Percentiles rank a stretch among this genome's conserved stretches.
Evolutionary conservation across 1,140 invertebrate genomes (phyloP).

Genomic region (Zaprionus ghesquierei): DNA sequence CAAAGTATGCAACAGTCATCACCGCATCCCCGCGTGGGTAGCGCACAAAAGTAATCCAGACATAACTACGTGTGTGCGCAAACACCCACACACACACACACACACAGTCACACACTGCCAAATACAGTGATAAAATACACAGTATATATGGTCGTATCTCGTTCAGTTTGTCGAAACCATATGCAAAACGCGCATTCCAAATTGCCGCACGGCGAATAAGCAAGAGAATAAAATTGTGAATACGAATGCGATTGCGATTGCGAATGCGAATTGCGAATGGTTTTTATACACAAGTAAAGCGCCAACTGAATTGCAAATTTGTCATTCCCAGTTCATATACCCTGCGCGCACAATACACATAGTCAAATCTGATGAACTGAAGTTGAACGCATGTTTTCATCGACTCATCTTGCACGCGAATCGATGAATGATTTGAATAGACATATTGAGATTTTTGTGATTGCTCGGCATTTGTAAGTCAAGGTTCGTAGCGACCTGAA

Average conservation of each 20-base stretch:
- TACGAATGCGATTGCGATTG: background rate
- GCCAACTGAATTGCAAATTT: conserved; percentile 30
- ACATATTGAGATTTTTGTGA: background rate
- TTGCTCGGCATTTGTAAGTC: background rate
- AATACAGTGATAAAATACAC: background rate
- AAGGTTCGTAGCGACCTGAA: background rate
- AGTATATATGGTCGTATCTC: conserved; percentile 15
- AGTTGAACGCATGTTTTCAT: background rate
- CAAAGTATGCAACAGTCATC: conserved; percentile 35
- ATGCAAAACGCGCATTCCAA: conserved; percentile 41
- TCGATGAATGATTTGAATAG: background rate
- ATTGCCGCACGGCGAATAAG: conserved; percentile 37
- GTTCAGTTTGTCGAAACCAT: conserved; percentile 36
- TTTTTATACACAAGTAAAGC: conserved; percentile 8
- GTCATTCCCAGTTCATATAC: conserved; percentile 1
- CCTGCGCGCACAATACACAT: background rate
- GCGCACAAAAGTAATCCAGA: conserved; percentile 17
- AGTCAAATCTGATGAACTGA: background rate
- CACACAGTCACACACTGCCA: background rate
- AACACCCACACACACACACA: background rate
- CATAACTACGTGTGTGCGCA: conserved; percentile 2
- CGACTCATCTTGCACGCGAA: background rate
- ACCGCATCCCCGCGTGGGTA: no score
- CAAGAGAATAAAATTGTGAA: conserved; percentile 19
- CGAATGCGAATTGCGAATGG: conserved; percentile 7